Conservation (phyloP, 2,888 invertebrate genomes). For the Meloe dianella region DNA sequence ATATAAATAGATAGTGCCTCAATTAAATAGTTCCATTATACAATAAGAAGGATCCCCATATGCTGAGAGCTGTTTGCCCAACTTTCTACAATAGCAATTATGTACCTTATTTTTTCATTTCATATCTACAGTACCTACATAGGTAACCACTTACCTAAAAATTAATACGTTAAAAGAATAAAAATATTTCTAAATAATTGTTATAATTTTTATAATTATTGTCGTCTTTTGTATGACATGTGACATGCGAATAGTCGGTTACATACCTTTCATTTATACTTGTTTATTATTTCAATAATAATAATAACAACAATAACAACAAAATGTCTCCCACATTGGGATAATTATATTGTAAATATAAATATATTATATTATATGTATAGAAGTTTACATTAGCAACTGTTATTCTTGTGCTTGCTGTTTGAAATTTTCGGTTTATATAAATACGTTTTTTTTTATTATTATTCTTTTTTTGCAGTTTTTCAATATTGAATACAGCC, state of each 20-base stretch:
- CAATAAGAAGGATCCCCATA: too few relatives aligned
- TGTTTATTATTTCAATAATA: background rate
- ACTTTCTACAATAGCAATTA: too few relatives aligned
- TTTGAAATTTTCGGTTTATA: background rate
- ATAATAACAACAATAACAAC: background rate
- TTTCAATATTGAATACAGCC: too few relatives aligned
- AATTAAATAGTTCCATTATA: too few relatives aligned
- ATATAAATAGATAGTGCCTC: too few relatives aligned
- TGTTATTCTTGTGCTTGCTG: background rate
- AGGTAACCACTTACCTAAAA: too few relatives aligned
- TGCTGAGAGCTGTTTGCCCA: too few relatives aligned
- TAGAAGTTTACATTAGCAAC: background rate
- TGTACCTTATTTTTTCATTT: too few relatives aligned
- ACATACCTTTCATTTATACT: background rate
- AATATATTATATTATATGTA: background rate
- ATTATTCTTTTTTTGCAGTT: too few relatives aligned
- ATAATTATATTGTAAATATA: conserved; percentile 1
- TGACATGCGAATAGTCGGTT: background rate
- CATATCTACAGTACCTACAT: too few relatives aligned
- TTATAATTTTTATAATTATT: background rate
- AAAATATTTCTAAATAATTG: background rate
- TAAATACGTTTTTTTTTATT: too few relatives aligned
- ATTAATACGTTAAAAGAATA: too few relatives aligned
- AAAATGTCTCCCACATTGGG: background rate
- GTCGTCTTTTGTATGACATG: background rate